These are phyloP conservation scores for Watsonalla cultraria DNA, from an alignment of 2,888 invertebrate genomes.

Conservation along the genomic window DNA sequence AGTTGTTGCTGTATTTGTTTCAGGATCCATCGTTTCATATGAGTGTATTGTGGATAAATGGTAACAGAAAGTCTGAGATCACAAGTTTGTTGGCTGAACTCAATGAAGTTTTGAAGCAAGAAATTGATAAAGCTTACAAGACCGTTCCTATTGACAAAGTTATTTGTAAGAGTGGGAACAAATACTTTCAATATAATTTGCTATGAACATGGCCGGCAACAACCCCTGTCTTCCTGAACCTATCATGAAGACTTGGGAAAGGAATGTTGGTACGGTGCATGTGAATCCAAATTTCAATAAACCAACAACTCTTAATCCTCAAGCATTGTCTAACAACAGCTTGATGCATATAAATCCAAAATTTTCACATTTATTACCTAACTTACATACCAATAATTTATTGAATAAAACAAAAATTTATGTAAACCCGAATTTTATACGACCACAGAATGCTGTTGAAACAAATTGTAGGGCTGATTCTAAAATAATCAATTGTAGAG, in stretches of 20 bases:
- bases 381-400: constrained; percentile 10
- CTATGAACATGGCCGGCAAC: constrained; percentile 30
- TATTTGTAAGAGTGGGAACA: constrained; percentile 87
- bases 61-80: constrained; percentile 79
- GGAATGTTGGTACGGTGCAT: constrained; percentile 47
- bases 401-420: constrained; percentile 50
- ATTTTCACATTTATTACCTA: constrained; percentile 33
- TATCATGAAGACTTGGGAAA: constrained; percentile 17
- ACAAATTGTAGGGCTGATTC: background rate
- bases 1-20: constrained; percentile 37
- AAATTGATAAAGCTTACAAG: constrained; percentile 49
- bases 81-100: constrained; percentile 66
- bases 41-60: constrained; percentile 89
- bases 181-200: constrained; percentile 80
- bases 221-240: background rate
- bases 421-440: constrained; percentile 70
- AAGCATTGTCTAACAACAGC: constrained; percentile 13
- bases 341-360: constrained; percentile 55
- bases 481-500: background rate
- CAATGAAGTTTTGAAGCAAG: constrained; percentile 55
- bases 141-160: constrained; percentile 75
- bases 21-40: constrained; percentile 91
- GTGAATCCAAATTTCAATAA: constrained; percentile 67
- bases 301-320: constrained; percentile 10
- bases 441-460: constrained; percentile 11